A percentile compares a stretch with the other conserved stretches of the same genome.
These are phyloP conservation scores for Spongilla lacustris DNA, from an alignment of 37 sponge, comb jelly and placozoan genomes.

Conservation along the genomic window DNA sequence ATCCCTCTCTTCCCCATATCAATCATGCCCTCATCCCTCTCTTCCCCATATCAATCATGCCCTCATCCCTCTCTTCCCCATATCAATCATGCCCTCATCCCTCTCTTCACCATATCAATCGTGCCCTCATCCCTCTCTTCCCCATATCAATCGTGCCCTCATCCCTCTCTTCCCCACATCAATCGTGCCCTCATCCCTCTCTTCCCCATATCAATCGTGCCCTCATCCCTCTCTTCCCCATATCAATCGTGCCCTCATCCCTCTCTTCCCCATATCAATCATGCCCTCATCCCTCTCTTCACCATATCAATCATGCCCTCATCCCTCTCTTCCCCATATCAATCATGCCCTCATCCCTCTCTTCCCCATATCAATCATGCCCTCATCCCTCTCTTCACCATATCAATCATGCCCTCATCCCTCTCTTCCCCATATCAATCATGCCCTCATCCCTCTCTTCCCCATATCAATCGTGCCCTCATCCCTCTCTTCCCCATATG, in stretches of 20 bases:
- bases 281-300: background rate
- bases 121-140: no score
- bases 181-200: background rate
- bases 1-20: background rate
- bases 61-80: background rate
- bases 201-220: background rate
- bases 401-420: background rate
- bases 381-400: background rate
- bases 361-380: background rate
- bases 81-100: background rate
- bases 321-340: no score
- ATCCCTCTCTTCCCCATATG: background rate
- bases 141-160: background rate
- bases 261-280: background rate
- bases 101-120: background rate
- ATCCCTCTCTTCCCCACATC: background rate
- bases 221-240: no score
- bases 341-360: background rate
- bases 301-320: background rate
- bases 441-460: background rate
- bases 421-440: no score
- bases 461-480: background rate
- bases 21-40: background rate
- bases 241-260: background rate
- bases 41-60: background rate